phyloP scores from a whole-genome alignment of 2,888 invertebrate genomes.

The Ptychoptera contaminata region DNA sequence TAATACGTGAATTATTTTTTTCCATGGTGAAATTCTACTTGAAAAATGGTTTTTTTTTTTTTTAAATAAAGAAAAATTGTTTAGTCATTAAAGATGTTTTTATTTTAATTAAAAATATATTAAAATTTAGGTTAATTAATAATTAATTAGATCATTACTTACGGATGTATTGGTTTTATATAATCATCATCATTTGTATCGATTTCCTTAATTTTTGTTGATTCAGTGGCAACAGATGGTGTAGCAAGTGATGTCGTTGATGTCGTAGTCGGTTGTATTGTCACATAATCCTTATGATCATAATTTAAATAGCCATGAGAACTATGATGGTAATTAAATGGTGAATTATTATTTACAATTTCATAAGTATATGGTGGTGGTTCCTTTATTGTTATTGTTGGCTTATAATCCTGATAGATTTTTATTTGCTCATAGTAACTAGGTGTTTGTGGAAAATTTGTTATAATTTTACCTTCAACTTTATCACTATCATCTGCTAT shows the following conservation, averaged over 20 bases:
- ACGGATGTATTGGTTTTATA: too few species aligned
- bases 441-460: neutral
- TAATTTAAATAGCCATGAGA: neutral
- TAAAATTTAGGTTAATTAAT: too few species aligned
- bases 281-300: too few species aligned
- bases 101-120: too few species aligned
- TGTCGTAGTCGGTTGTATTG: too few species aligned
- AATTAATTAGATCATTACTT: too few species aligned
- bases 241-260: neutral
- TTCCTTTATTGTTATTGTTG: neutral
- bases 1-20: conserved; percentile 43
- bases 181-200: too few species aligned
- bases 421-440: conserved; percentile 3
- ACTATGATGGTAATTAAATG: neutral
- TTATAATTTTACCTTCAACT: conserved; percentile 3
- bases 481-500: neutral
- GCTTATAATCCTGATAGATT: conserved; percentile 3
- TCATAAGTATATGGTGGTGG: conserved; percentile 1
- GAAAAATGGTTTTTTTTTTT: neutral
- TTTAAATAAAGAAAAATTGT: too few species aligned
- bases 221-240: neutral
- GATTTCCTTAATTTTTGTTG: neutral
- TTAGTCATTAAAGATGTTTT: too few species aligned
- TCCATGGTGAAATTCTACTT: conserved; percentile 38
- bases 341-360: neutral